Evolutionary conservation across 1,140 invertebrate species (phyloP).

Genomic region (Neodiprion lecontei): DNA sequence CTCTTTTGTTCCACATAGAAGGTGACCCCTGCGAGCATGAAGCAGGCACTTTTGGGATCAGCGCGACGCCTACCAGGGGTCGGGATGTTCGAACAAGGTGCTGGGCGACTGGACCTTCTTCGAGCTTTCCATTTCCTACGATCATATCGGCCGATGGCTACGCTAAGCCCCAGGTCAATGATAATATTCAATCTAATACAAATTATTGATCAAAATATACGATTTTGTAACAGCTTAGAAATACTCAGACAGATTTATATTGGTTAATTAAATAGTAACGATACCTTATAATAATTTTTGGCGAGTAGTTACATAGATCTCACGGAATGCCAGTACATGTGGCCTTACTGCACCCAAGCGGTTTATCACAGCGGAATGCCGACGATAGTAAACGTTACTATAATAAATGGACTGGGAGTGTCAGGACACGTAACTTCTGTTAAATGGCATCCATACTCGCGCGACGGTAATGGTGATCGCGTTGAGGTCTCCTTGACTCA

Average conservation of each 20-base stretch:
- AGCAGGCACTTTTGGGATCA: conserved; percentile 91
- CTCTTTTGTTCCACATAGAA: conserved; percentile 52
- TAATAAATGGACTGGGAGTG: conserved; percentile 88
- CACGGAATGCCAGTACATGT: conserved; percentile 96
- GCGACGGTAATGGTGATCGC: conserved; percentile 73
- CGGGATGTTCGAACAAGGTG: conserved; percentile 97
- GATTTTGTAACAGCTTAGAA: background rate
- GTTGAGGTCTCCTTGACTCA: conserved; percentile 78
- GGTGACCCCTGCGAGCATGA: conserved; percentile 93
- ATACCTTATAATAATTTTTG: background rate
- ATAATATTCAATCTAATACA: conserved; percentile 10
- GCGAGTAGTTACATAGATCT: conserved; percentile 83
- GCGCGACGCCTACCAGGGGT: conserved; percentile 83
- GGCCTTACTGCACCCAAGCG: conserved; percentile 97
- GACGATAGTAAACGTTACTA: conserved; percentile 90
- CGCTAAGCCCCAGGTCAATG: conserved; percentile 67
- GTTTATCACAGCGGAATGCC: conserved; percentile 88
- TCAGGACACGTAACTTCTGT: conserved; percentile 72
- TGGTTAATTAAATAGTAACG: conserved; percentile 12
- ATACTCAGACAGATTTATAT: background rate
- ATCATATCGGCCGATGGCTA: conserved; percentile 50
- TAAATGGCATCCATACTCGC: conserved; percentile 86
- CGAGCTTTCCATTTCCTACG: conserved; percentile 54
- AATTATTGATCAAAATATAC: conserved; percentile 14
- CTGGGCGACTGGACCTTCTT: conserved; percentile 90